These are phyloP conservation scores for Lysiphlebus fabarum DNA, from an alignment of 1,140 invertebrate genomes.

Conservation along the genomic window DNA sequence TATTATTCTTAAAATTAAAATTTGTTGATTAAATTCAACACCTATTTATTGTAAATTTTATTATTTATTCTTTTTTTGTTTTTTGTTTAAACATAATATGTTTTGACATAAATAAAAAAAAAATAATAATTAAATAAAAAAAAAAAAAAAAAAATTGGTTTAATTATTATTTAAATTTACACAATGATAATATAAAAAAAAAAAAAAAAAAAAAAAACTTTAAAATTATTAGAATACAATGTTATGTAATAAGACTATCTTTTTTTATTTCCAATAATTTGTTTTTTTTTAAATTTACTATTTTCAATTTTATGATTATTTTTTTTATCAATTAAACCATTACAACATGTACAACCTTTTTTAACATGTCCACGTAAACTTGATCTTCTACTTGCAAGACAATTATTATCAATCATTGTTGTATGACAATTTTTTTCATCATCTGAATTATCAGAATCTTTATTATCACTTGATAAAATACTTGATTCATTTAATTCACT, in stretches of 20 bases:
- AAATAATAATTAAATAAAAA: too few species aligned
- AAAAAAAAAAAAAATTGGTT: neutral
- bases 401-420: slow-evolving; percentile 38
- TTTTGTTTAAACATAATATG: neutral
- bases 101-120: neutral
- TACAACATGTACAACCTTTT: slow-evolving; percentile 57
- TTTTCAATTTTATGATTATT: slow-evolving; percentile 40
- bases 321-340: slow-evolving; percentile 53
- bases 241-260: slow-evolving; percentile 52
- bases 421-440: slow-evolving; percentile 40
- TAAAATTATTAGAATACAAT: slow-evolving; percentile 31
- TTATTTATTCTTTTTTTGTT: too few species aligned
- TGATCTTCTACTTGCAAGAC: slow-evolving; percentile 50
- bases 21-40: neutral
- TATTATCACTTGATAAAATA: slow-evolving; percentile 41
- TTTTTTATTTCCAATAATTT: slow-evolving; percentile 41
- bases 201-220: neutral
- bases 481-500: slow-evolving; percentile 32
- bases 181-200: neutral
- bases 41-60: too few species aligned
- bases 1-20: slow-evolving; percentile 2
- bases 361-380: slow-evolving; percentile 56
- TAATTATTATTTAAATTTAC: neutral
- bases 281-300: slow-evolving; percentile 41
- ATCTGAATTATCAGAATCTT: slow-evolving; percentile 43